Base-by-base conservation (phyloP, 2,797 vertebrate species). In the Poecilia gillii region DNA sequence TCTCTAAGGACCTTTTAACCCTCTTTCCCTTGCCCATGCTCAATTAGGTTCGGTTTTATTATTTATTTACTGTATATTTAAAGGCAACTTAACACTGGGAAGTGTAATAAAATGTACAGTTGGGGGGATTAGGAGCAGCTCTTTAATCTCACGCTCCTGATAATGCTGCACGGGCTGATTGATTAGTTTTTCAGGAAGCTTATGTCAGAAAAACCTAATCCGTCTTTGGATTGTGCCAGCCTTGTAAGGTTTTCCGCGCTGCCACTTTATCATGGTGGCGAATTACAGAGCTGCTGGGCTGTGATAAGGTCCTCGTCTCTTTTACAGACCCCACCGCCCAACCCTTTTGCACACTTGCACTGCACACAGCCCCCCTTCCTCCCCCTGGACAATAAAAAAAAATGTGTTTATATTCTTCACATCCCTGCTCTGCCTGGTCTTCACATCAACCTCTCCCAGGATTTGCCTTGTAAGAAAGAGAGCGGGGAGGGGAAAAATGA, bases 161-260 rank as follows among this genome's bases (percentile, higher is more conserved):
- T 97, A 96, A 97, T 96, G 93, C 96, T 93, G 93, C 96, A 94
- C 91, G 93, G 95, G 91, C 96, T 97, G 97, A 98, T 97, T 98
- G 97, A 98, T 99, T 97, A 95, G 95, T 97, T 98, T 98, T 97
- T 97, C 95, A 97, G 96, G 94, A 96, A 97, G 97, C 97, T 96
- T 97, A 96, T 98, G 97, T 97, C 97, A 97, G 96, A 97, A 98
- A 97, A 95, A 97, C 96, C 95, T 97, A 98, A 98, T 98, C 97
- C 96, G 90, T 96, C 96, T 98, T 96, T 95, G 96, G 96, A 96
- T 97, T 97, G 97, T 97, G 96, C 94, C 97, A 94, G 96, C 95
- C 95, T 95, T 97, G 97, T 98, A 97, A 97, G 96, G 96, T 96
- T 97, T 96, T 95, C 94, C 92, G 93, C 95, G 95, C 92, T 91